phyloP scores from a whole-genome alignment of 2,888 invertebrate genomes.

The Orthosia gothica region DNA sequence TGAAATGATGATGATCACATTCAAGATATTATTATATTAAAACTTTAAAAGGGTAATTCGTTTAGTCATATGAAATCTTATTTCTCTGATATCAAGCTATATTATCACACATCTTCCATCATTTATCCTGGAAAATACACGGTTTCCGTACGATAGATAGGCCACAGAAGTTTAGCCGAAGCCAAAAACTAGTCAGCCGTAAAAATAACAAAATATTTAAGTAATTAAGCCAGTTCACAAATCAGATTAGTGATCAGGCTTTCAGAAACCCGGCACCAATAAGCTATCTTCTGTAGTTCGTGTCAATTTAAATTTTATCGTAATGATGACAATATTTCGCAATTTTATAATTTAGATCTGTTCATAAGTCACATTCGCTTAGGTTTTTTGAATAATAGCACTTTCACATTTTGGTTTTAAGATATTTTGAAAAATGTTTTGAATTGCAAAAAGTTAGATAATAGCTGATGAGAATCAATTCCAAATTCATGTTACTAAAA shows the following conservation, averaged over 20 bases:
- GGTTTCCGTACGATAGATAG: too few species aligned
- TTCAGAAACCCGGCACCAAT: not conserved
- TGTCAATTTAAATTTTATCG: constrained; percentile 3
- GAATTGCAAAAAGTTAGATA: not conserved
- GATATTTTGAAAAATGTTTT: not conserved
- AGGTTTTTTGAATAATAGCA: not conserved
- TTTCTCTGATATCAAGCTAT: too few species aligned
- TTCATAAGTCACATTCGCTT: not conserved
- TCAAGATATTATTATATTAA: too few species aligned
- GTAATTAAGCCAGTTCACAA: too few species aligned
- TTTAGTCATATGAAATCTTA: too few species aligned
- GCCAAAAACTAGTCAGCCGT: too few species aligned
- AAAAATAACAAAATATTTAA: too few species aligned
- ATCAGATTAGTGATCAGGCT: not conserved
- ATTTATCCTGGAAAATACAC: too few species aligned
- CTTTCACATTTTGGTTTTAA: not conserved
- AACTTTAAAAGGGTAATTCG: too few species aligned
- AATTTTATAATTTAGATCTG: not conserved
- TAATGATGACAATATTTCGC: not conserved
- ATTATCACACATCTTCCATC: too few species aligned
- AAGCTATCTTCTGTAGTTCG: not conserved
- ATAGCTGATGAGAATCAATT: not conserved
- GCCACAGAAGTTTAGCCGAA: too few species aligned
- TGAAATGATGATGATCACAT: too few species aligned
- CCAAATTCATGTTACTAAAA: not conserved